Percentiles rank a stretch among this genome's conserved stretches.
phyloP scores from a whole-genome alignment of 1,140 invertebrate species.

The Octopus sinensis region DNA sequence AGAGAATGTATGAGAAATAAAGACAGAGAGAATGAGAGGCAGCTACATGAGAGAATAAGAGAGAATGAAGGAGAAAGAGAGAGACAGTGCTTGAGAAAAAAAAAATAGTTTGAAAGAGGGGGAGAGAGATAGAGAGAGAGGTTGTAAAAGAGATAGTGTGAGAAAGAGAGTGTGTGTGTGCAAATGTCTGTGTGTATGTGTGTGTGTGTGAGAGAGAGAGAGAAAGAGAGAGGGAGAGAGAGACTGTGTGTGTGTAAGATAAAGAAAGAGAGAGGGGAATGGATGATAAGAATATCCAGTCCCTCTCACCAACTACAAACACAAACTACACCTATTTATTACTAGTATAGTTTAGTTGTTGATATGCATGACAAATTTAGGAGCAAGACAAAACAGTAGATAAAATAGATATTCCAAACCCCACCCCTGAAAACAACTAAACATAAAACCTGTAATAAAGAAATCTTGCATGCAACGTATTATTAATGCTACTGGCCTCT shows the following conservation, averaged over 20 bases:
- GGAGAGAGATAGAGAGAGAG: conserved; percentile 18
- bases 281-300: background rate
- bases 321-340: too few relatives aligned
- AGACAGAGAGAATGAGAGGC: background rate
- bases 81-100: background rate
- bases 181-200: background rate
- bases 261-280: background rate
- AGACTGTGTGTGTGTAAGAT: background rate
- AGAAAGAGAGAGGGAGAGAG: conserved; percentile 12
- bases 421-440: background rate
- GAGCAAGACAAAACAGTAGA: too few relatives aligned
- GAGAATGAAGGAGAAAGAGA: background rate
- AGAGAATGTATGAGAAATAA: background rate
- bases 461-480: background rate
- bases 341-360: too few relatives aligned
- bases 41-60: background rate
- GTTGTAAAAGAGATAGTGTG: conserved; percentile 19
- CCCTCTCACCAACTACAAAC: too few relatives aligned
- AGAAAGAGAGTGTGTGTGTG: conserved; percentile 15
- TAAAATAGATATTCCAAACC: too few relatives aligned
- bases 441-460: background rate
- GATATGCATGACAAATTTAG: too few relatives aligned
- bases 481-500: too few relatives aligned
- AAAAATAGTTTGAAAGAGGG: background rate
- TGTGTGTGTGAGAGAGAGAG: conserved; percentile 14